Conservation (phyloP, 2,113 vertebrate species). For the Pelvicachromis taeniatus region DNA sequence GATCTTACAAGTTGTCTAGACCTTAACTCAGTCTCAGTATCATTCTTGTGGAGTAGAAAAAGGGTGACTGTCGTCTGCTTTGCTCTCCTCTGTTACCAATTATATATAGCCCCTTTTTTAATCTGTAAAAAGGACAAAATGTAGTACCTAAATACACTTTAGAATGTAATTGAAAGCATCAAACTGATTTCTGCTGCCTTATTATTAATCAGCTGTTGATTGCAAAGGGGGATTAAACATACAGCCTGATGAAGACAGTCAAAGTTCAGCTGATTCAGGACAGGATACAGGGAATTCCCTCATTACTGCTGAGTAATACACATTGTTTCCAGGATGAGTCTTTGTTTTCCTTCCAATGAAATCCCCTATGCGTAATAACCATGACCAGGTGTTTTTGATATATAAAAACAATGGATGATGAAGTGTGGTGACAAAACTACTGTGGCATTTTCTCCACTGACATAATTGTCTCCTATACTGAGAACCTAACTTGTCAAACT, state of each 20-base stretch:
- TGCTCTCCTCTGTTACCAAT: constrained; percentile 16
- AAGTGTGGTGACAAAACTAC: neutral
- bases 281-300: neutral
- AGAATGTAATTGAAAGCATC: neutral
- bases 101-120: neutral
- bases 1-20: neutral
- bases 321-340: neutral
- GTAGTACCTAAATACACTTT: neutral
- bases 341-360: neutral
- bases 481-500: rapidly evolving
- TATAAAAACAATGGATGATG: neutral
- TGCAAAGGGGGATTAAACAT: neutral
- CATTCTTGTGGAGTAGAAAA: neutral
- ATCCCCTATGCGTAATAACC: neutral
- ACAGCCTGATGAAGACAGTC: neutral
- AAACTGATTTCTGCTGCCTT: neutral
- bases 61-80: neutral
- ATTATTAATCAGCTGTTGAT: neutral
- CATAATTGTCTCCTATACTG: neutral
- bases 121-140: neutral
- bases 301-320: neutral
- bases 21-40: neutral
- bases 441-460: neutral
- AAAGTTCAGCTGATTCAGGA: neutral
- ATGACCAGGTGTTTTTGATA: neutral